Percentiles rank a stretch among this genome's conserved stretches.
Evolutionary conservation across 1,140 invertebrate genomes (phyloP).

Genomic region (Diabrotica undecimpunctata): DNA sequence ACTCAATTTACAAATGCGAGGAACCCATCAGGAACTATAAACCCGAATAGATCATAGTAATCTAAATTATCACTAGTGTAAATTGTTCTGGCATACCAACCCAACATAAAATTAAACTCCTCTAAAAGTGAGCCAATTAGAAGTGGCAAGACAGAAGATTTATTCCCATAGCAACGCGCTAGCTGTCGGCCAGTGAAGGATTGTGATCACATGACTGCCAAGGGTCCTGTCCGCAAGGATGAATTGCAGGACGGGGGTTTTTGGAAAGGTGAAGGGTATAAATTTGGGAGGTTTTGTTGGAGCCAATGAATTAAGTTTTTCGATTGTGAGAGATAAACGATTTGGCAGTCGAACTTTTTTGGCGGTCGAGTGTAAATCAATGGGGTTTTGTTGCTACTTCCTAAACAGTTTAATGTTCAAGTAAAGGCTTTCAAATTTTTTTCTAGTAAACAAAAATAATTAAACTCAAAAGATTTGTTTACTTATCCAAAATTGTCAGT

Average conservation of each 20-base stretch:
- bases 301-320: constrained; percentile 1
- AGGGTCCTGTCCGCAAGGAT: constrained; percentile 27
- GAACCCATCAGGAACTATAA: too few species aligned
- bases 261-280: not conserved
- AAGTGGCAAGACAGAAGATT: constrained; percentile 45
- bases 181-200: constrained; percentile 43
- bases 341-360: not conserved
- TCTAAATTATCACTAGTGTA: constrained; percentile 33
- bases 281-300: not conserved
- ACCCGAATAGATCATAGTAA: not conserved
- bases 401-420: too few species aligned
- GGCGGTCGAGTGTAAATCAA: not conserved
- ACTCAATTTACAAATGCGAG: too few species aligned
- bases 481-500: too few species aligned
- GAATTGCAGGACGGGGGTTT: constrained; percentile 9
- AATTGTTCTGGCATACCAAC: constrained; percentile 37
- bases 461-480: too few species aligned
- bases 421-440: too few species aligned
- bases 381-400: not conserved
- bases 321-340: not conserved
- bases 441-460: too few species aligned
- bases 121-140: constrained; percentile 45
- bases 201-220: constrained; percentile 42
- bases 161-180: constrained; percentile 47
- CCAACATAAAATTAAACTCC: constrained; percentile 43